These are phyloP conservation scores for Bugula neritina DNA, from an alignment of 2,888 invertebrate genomes.

Conservation along the genomic window DNA sequence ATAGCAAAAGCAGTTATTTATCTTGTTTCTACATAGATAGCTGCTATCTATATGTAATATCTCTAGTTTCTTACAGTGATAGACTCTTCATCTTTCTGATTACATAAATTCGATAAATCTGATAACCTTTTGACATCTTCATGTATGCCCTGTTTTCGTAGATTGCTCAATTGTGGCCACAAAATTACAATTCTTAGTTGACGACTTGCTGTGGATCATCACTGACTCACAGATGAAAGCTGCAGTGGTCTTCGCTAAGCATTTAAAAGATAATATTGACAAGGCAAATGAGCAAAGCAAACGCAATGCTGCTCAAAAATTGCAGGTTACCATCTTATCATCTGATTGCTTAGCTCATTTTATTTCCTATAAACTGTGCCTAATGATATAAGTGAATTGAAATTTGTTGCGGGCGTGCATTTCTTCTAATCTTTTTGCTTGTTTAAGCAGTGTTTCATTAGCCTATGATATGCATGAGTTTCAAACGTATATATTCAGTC, in stretches of 20 bases:
- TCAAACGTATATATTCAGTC: too few species aligned
- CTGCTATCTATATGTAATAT: too few species aligned
- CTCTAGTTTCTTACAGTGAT: too few species aligned
- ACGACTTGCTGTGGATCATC: constrained; percentile 92
- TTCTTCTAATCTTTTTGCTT: background rate
- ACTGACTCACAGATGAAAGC: constrained; percentile 93
- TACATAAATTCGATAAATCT: too few species aligned
- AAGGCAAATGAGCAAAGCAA: constrained; percentile 49
- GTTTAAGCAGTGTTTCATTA: too few species aligned
- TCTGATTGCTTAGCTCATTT: too few species aligned
- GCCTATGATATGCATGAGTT: too few species aligned
- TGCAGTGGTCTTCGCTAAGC: constrained; percentile 60
- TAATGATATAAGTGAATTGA: background rate
- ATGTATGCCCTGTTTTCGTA: too few species aligned
- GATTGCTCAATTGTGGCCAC: constrained; percentile 91
- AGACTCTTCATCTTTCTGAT: too few species aligned
- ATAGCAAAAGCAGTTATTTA: too few species aligned
- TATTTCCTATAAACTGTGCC: background rate
- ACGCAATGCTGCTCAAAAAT: constrained; percentile 44
- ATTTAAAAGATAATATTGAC: constrained; percentile 46
- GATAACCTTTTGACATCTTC: too few species aligned
- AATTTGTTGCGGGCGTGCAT: background rate
- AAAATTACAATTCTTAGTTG: constrained; percentile 81
- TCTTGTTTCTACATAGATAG: too few species aligned
- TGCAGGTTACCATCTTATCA: constrained; percentile 30